phyloP scores from a whole-genome alignment of 2,888 invertebrate genomes.

The Lithophane socia region DNA sequence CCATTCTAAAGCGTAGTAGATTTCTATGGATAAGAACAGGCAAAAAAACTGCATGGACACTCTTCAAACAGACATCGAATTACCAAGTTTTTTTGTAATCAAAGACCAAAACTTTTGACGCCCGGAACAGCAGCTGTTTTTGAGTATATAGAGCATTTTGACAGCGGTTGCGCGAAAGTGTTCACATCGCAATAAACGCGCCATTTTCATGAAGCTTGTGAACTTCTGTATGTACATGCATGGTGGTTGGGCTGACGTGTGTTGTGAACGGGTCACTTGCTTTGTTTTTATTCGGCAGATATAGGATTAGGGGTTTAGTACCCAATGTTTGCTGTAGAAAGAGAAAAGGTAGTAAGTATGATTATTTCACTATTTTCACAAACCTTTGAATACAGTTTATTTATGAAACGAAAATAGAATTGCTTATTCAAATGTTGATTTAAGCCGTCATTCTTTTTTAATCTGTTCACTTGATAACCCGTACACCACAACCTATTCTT shows the following conservation, averaged over 20 bases:
- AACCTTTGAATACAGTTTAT: background rate
- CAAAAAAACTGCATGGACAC: background rate
- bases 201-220: background rate
- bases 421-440: background rate
- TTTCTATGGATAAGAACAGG: background rate
- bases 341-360: constrained; percentile 1
- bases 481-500: background rate
- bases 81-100: background rate
- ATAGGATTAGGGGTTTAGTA: constrained; percentile 39
- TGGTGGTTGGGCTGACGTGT: constrained; percentile 29
- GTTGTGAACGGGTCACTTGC: constrained; percentile 48
- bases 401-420: background rate
- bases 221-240: constrained; percentile 13
- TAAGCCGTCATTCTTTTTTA: background rate
- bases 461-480: background rate
- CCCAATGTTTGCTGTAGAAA: constrained; percentile 24
- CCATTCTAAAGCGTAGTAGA: background rate
- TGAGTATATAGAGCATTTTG: background rate
- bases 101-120: background rate
- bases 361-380: constrained; percentile 16
- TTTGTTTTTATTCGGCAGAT: constrained; percentile 51
- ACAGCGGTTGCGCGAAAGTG: no score
- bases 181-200: background rate
- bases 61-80: background rate
- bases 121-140: background rate